Base-by-base conservation (phyloP, 2,113 vertebrate species). In the Paramisgurnus dabryanus region DNA sequence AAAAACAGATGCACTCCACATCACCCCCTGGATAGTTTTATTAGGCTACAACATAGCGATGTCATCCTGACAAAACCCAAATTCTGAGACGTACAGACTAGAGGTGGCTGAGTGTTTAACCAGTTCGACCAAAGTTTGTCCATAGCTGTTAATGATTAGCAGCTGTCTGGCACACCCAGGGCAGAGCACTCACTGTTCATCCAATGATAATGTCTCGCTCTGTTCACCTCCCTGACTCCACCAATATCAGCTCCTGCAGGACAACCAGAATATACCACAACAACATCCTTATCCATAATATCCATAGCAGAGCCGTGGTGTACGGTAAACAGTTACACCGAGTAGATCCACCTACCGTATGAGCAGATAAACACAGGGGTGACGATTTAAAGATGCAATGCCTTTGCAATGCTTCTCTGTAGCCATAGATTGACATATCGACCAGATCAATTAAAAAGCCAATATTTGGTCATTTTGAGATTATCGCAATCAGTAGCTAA, bases 61-160 rank as follows among this genome's bases (percentile, higher is more conserved):
- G 67, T 70, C 72, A 72, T 61, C 65, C 18, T 71, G 34, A 69
- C 77, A 82, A 77, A 83, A 74, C 80, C 82, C 82, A 47, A 67
- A 73, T 34, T 76, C 39, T 67, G 76, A 80, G 76, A 74, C 67
- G 22, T 8, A 47, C 40, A 27, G 27, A 34, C 27, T 2, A 34
- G 63, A 58, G 45, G 57, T 67, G 47, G 72, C 67, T 60, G 80
- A 72, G 47, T 74, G 73, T 80, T 82, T 74, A 82, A 86, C 85
- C 73, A 80, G 82, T 84, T 86, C 64, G 82, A 71, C 49, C 73
- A 82, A 86, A 86, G 85, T 82, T 86, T 86, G 85, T 82, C 76
- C 57, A 65, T 57, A 79, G 72, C 49, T 77, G 82, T 86, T 84
- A 86, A 86, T 86, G 85, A 86, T 86, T 86, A 71, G 55, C 77